Base-by-base conservation (phyloP, 2,113 vertebrate species). In the Dipodomys stephensi region DNA sequence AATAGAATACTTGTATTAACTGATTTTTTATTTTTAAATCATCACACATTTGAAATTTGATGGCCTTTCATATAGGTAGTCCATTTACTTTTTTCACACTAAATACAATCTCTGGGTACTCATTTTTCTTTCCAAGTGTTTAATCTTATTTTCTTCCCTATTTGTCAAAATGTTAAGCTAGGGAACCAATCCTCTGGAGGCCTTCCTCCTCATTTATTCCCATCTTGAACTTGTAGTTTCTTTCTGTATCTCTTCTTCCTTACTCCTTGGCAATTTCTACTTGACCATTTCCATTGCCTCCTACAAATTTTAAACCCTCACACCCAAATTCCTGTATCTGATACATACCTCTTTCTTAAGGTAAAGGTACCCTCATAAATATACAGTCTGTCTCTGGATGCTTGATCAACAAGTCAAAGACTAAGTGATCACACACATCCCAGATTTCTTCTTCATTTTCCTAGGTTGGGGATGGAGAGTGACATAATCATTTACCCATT, bases 21-120 rank as follows among this genome's bases (percentile, higher is more conserved):
- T 67, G 7, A 39, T 39, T 69, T 88, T 65, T 88, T 0, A 69
- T 64, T 44, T 96, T 92, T 68, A 77, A 93, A 73, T 81, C n/a
- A 87, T 35, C 13, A 3, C 69, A 82, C 0, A 78, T 23, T 6
- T 20, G 68, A 71, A 62, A 83, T 68, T 64, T 84, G 35, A 65
- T 2, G 62, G 2, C n/a, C 32, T 79, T 78, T 28, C 15, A 18
- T 49, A 72, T 1, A 49, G 13, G 32, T 0, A 53, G 5, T 28
- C 10, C 30, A 77, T 71, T 7, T 64, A 13, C 76, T 87, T 64
- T 49, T 78, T 20, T 1, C 9, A 74, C 15, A 86, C 79, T 74
- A 64, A 91, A 86, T 64, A 10, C 53, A 83, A 77, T 35, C 8
- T 79, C 32, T 32, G 4, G 11, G 49, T 67, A 80, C 19, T 53